These are phyloP conservation scores for Oscheius sp. DNA, from an alignment of 1,140 invertebrate species.

Conservation along the genomic window DNA sequence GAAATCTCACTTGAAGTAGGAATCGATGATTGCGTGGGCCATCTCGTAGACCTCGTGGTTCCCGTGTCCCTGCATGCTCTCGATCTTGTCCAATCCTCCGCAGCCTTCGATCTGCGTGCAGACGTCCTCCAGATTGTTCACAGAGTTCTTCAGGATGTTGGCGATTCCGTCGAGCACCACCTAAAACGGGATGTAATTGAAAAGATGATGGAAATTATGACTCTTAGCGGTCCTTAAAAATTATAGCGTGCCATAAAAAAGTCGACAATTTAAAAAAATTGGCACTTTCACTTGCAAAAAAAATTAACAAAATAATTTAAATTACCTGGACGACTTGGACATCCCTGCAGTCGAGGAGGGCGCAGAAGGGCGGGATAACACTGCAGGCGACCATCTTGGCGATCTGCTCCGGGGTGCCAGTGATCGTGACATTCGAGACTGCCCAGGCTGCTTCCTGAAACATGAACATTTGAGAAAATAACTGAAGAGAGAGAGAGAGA, in stretches of 20 bases:
- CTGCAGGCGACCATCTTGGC: conserved; percentile 73
- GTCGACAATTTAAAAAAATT: not conserved
- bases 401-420: conserved; percentile 84
- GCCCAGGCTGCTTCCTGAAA: conserved; percentile 89
- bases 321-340: conserved; percentile 73
- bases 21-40: conserved; percentile 96
- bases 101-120: conserved; percentile 59
- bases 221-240: not conserved
- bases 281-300: too few relatives aligned
- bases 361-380: conserved; percentile 70
- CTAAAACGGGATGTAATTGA: not conserved
- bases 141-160: conserved; percentile 76
- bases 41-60: conserved; percentile 97
- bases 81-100: conserved; percentile 81
- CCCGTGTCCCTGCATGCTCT: conserved; percentile 87
- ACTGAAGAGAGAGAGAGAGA: too few relatives aligned
- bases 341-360: conserved; percentile 80
- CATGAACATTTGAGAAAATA: not conserved
- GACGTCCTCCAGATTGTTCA: conserved; percentile 43
- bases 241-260: not conserved
- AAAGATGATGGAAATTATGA: not conserved
- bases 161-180: conserved; percentile 86
- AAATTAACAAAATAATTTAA: conserved; percentile 3
- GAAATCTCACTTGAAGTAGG: conserved; percentile 73
- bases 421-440: conserved; percentile 96